Percentiles rank a stretch among this genome's conserved stretches.
Evolutionary conservation across 1,140 invertebrate genomes (phyloP).

Genomic region (Saccostrea cuccullata): DNA sequence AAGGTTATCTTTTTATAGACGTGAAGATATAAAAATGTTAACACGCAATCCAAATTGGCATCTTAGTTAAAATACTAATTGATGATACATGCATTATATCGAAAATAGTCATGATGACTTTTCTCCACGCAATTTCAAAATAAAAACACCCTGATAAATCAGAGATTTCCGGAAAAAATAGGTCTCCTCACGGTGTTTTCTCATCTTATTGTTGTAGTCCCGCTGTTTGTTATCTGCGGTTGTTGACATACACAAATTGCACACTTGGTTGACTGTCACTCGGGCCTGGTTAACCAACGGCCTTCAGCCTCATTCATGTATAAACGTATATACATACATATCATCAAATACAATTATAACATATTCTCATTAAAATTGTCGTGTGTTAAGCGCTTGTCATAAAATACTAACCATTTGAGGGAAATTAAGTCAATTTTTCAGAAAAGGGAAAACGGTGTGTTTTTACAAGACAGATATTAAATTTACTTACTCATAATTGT

Average conservation of each 20-base stretch:
- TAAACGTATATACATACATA: constrained; percentile 15
- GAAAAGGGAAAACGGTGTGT: background rate
- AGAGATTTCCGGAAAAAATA: background rate
- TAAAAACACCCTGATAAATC: background rate
- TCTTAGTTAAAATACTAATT: background rate
- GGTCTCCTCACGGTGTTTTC: background rate
- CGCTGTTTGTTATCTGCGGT: constrained; percentile 15
- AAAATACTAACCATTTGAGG: background rate
- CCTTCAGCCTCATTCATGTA: constrained; percentile 26
- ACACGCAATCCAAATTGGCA: background rate
- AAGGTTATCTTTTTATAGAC: background rate
- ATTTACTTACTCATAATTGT: background rate
- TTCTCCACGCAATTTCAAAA: constrained; percentile 1
- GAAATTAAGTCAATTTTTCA: too few species aligned
- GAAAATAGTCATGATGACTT: background rate
- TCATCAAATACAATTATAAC: constrained; percentile 9
- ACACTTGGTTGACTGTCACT: constrained; percentile 24
- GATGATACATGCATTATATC: background rate
- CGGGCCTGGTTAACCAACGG: background rate
- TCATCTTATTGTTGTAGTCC: background rate
- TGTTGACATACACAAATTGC: constrained; percentile 37
- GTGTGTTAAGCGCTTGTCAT: background rate
- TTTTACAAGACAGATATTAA: background rate
- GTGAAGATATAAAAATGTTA: background rate
- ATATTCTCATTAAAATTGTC: constrained; percentile 23